A percentile compares a stretch with the other conserved stretches of the same genome.
Conservation (phyloP, 2,797 vertebrate genomes). For the Pachyuromys duprasi region DNA sequence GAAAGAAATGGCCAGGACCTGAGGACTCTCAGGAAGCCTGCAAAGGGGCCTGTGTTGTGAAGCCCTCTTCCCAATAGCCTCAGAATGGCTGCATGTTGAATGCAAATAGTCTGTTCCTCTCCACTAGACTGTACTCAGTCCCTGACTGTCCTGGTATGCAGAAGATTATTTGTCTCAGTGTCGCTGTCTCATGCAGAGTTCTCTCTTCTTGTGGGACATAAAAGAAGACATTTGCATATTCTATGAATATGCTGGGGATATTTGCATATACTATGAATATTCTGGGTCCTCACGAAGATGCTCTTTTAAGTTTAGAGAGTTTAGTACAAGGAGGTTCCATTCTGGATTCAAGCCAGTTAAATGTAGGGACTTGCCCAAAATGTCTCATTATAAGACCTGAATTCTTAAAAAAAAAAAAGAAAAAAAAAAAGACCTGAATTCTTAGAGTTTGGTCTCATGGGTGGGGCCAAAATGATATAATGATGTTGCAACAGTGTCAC, state of each 20-base stretch:
- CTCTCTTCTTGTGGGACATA: slow-evolving; percentile 8
- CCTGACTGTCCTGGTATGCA: not conserved
- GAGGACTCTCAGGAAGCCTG: not conserved
- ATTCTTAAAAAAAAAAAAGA: no score
- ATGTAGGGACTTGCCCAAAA: not conserved
- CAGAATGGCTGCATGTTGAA: not conserved
- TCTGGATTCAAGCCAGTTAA: slow-evolving; percentile 39
- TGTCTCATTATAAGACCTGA: not conserved
- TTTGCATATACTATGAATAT: slow-evolving; percentile 24
- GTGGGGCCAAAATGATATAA: not conserved
- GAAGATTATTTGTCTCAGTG: slow-evolving; percentile 23
- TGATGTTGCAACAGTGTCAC: not conserved
- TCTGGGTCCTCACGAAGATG: not conserved
- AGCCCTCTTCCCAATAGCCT: not conserved
- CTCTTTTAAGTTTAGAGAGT: slow-evolving; percentile 52
- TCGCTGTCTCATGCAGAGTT: not conserved
- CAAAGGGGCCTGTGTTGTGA: accelerated
- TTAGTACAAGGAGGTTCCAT: slow-evolving; percentile 16
- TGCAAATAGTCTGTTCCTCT: not conserved
- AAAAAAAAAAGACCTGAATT: not conserved
- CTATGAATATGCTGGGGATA: not conserved
- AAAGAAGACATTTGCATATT: not conserved
- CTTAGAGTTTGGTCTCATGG: not conserved
- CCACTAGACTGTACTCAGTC: not conserved
- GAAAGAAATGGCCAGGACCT: not conserved